Evolutionary conservation across 2,888 invertebrate species (phyloP).

Genomic region (Bhutanitis thaidina): DNA sequence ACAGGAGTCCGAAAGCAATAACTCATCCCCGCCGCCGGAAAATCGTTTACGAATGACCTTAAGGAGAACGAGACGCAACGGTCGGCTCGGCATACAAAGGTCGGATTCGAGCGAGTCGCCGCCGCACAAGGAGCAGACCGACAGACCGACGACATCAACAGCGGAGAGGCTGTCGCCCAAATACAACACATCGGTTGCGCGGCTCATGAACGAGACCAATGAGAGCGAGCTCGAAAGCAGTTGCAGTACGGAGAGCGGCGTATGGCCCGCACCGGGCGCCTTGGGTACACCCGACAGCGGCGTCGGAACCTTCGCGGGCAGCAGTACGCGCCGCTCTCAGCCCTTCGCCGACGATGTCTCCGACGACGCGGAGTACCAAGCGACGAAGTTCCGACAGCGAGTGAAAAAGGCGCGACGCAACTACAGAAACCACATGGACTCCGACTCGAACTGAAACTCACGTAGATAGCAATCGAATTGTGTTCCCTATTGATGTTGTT

Average conservation of each 20-base stretch:
- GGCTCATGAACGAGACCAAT: conserved; percentile 73
- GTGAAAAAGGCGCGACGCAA: conserved; percentile 82
- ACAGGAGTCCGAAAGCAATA: conserved; percentile 41
- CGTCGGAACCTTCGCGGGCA: conserved; percentile 54
- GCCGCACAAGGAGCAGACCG: conserved; percentile 46
- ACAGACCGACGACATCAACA: conserved; percentile 40
- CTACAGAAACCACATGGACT: conserved; percentile 82
- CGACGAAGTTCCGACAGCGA: conserved; percentile 77
- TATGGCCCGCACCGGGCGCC: conserved; percentile 45
- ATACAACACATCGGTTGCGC: conserved; percentile 57
- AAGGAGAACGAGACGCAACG: conserved; percentile 50
- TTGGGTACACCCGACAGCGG: conserved; percentile 57
- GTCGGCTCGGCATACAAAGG: conserved; percentile 45
- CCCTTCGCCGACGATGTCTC: conserved; percentile 51
- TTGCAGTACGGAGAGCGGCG: conserved; percentile 62
- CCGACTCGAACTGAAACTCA: conserved; percentile 80
- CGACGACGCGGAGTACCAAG: conserved; percentile 71
- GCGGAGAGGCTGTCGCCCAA: conserved; percentile 47
- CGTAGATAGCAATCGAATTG: conserved; percentile 32
- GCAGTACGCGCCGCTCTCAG: conserved; percentile 47
- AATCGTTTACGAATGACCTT: conserved; percentile 41
- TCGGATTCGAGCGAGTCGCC: conserved; percentile 70
- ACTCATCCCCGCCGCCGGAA: conserved; percentile 44
- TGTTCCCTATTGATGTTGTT: conserved; percentile 28
- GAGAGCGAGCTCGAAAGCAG: conserved; percentile 75